These are phyloP conservation scores for Hesperia comma DNA, from an alignment of 2,888 invertebrate genomes.

Conservation along the genomic window DNA sequence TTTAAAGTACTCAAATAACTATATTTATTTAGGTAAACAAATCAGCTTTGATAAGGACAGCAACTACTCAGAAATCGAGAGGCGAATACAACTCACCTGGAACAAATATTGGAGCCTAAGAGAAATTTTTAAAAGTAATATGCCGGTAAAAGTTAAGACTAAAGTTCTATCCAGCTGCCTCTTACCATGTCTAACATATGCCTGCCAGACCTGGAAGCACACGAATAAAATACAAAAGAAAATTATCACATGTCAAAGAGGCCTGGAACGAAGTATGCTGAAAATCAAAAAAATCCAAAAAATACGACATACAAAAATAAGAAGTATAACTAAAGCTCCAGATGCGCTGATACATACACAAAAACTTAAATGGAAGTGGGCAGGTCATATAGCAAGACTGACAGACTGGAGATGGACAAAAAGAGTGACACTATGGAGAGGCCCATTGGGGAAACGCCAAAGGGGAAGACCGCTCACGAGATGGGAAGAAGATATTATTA, in stretches of 20 bases:
- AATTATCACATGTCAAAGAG: too few relatives aligned
- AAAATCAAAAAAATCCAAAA: too few relatives aligned
- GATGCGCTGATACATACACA: slow-evolving; percentile 31
- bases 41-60: slow-evolving; percentile 34
- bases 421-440: not conserved
- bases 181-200: slow-evolving; percentile 41
- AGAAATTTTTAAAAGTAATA: slow-evolving; percentile 42
- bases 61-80: slow-evolving; percentile 38
- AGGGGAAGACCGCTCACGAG: slow-evolving; percentile 1
- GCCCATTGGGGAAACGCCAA: not conserved
- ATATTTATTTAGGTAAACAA: slow-evolving; percentile 41
- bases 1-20: slow-evolving; percentile 3
- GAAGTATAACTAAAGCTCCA: slow-evolving; percentile 32
- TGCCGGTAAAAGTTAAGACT: slow-evolving; percentile 40
- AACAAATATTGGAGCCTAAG: slow-evolving; percentile 42
- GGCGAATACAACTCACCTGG: slow-evolving; percentile 41
- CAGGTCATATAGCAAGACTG: slow-evolving; percentile 36
- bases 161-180: slow-evolving; percentile 40
- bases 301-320: slow-evolving; percentile 25
- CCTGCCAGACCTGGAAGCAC: slow-evolving; percentile 38
- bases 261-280: too few relatives aligned
- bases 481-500: not conserved
- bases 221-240: too few relatives aligned
- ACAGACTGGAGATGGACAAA: slow-evolving; percentile 14
- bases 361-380: slow-evolving; percentile 40